A percentile compares a stretch with the other conserved stretches of the same genome.
These are phyloP conservation scores for Dufourea novaeangliae DNA, from an alignment of 1,140 invertebrate genomes.

Conservation along the genomic window DNA sequence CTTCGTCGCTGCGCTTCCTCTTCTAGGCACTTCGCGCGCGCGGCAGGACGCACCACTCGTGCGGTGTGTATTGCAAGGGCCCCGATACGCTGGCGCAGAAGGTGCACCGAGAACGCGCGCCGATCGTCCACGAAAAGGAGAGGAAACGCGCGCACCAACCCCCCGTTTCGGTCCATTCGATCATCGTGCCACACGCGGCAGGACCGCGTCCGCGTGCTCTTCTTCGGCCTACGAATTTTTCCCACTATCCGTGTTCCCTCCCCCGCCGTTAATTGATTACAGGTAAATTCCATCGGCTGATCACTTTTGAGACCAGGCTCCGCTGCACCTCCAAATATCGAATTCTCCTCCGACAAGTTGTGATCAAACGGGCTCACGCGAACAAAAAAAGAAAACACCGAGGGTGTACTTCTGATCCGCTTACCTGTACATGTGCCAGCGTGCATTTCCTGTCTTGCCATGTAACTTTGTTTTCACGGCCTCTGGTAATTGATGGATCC, in stretches of 20 bases:
- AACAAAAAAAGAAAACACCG: too few species aligned
- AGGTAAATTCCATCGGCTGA: not conserved
- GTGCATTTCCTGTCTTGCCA: not conserved
- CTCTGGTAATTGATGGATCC: not conserved
- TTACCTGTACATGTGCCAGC: not conserved
- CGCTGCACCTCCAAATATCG: not conserved
- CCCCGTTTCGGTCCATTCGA: constrained; percentile 50
- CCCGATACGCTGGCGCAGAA: constrained; percentile 53
- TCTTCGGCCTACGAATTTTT: not conserved
- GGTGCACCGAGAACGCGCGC: constrained; percentile 48
- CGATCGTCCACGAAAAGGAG: constrained; percentile 43
- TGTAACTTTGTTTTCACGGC: not conserved
- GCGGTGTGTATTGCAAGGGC: constrained; percentile 46
- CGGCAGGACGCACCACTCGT: constrained; percentile 51
- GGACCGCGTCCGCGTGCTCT: not conserved
- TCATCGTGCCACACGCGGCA: constrained; percentile 47
- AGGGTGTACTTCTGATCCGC: not conserved
- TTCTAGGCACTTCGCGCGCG: constrained; percentile 58
- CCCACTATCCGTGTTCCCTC: not conserved
- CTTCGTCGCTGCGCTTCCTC: constrained; percentile 60
- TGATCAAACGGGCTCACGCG: too few species aligned
- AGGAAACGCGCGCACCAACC: constrained; percentile 52
- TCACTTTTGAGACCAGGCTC: not conserved
- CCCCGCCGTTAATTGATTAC: not conserved
- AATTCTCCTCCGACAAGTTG: not conserved